Percentiles rank a stretch among this genome's conserved stretches.
These are phyloP conservation scores for Poliocrania exsul DNA, from an alignment of 2,797 vertebrate species.

Conservation along the genomic window DNA sequence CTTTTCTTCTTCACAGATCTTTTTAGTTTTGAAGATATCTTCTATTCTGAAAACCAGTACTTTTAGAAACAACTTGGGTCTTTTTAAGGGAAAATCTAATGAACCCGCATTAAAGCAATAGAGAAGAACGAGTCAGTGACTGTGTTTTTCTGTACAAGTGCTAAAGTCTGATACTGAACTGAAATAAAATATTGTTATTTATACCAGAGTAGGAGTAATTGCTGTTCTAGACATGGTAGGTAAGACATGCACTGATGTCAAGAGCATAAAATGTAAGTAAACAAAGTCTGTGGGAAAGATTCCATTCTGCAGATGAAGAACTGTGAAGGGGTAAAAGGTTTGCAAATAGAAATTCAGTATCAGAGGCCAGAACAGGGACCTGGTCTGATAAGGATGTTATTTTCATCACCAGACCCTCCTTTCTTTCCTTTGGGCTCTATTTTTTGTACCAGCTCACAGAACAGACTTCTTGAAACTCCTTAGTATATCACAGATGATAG, in stretches of 20 bases:
- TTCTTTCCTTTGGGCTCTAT: neutral
- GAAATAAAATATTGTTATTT: neutral
- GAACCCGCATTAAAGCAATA: neutral
- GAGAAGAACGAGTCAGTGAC: neutral
- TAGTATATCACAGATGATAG: conserved; percentile 1
- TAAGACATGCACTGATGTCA: neutral
- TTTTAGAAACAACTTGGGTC: neutral
- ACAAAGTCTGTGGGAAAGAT: neutral
- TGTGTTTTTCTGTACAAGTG: neutral
- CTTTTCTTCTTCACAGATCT: neutral
- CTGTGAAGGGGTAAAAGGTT: neutral
- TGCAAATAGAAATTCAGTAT: neutral
- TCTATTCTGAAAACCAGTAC: neutral
- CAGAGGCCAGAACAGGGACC: neutral
- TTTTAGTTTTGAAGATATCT: neutral
- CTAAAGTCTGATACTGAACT: neutral
- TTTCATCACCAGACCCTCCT: neutral
- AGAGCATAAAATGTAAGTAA: neutral
- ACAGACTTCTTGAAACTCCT: neutral
- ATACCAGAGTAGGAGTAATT: neutral
- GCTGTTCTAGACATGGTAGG: neutral
- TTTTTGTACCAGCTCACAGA: neutral
- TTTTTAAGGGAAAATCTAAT: neutral
- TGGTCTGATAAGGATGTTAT: neutral
- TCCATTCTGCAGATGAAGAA: neutral